Percentiles rank a stretch among this genome's conserved stretches.
These are phyloP conservation scores for Lysandra coridon DNA, from an alignment of 2,888 invertebrate species.

Conservation along the genomic window DNA sequence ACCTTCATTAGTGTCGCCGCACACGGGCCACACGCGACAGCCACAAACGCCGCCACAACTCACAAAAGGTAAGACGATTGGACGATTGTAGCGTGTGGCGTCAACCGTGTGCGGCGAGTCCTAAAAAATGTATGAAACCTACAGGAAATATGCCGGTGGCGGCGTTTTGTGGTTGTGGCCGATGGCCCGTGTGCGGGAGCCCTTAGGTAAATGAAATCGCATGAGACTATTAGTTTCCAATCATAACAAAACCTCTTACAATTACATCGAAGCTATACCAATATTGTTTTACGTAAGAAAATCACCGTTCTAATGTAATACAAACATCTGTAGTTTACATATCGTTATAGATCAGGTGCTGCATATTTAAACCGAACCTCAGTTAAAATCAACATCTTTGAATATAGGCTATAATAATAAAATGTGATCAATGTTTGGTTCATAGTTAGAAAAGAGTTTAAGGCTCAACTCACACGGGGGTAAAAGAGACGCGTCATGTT, in stretches of 20 bases:
- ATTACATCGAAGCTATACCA: not conserved
- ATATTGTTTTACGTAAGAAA: constrained; percentile 1
- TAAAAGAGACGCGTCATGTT: too few species aligned
- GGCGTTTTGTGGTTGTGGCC: too few species aligned
- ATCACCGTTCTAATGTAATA: not conserved
- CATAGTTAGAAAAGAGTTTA: not conserved
- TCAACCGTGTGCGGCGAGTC: too few species aligned
- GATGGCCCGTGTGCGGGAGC: too few species aligned
- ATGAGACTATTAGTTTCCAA: not conserved
- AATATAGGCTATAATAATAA: not conserved
- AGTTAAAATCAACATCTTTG: constrained; percentile 5
- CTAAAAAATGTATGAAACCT: too few species aligned
- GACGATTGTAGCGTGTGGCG: too few species aligned
- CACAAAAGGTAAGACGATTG: too few species aligned
- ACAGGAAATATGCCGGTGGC: too few species aligned
- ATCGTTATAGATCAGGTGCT: not conserved
- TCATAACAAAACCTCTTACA: not conserved
- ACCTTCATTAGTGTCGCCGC: too few species aligned
- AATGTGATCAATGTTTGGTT: not conserved
- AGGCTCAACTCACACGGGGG: too few species aligned
- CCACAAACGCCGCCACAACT: too few species aligned
- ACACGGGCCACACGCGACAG: too few species aligned
- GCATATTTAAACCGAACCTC: not conserved
- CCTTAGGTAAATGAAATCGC: not conserved
- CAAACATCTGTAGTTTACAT: not conserved